phyloP scores from a whole-genome alignment of 2,113 vertebrate genomes.

The Picathartes gymnocephalus region DNA sequence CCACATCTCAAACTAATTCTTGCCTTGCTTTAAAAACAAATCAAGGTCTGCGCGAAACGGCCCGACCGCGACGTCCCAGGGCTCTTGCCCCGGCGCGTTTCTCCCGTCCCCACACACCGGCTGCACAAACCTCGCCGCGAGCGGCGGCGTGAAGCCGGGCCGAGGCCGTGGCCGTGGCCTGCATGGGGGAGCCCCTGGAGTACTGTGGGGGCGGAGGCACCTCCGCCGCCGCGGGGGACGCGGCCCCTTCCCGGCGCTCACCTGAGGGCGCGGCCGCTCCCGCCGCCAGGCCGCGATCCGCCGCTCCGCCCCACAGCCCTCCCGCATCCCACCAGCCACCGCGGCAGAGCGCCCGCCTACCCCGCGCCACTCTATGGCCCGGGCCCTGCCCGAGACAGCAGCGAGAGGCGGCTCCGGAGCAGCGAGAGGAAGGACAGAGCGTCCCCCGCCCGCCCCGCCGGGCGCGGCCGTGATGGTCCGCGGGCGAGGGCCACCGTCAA shows the following conservation, averaged over 20 bases:
- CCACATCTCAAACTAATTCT: fast-evolving
- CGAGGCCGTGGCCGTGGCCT: background rate
- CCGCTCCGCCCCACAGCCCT: background rate
- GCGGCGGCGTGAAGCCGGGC: background rate
- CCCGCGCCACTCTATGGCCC: background rate
- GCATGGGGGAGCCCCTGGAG: background rate
- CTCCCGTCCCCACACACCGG: background rate
- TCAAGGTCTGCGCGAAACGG: fast-evolving
- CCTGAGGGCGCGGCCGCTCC: background rate
- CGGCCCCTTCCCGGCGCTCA: background rate
- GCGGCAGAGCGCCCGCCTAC: background rate
- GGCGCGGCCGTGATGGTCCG: background rate
- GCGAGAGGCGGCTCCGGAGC: background rate
- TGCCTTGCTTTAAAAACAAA: background rate
- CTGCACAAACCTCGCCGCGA: background rate
- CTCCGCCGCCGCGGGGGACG: background rate
- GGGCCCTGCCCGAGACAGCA: background rate
- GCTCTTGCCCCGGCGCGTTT: background rate
- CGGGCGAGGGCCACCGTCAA: fast-evolving
- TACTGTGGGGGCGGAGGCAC: background rate
- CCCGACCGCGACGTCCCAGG: background rate
- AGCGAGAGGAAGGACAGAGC: background rate
- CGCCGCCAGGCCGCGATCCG: background rate
- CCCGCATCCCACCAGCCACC: conserved; percentile 24
- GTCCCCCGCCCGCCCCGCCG: background rate